phyloP scores from a whole-genome alignment of 1,140 invertebrate genomes.

The Myzus persicae region DNA sequence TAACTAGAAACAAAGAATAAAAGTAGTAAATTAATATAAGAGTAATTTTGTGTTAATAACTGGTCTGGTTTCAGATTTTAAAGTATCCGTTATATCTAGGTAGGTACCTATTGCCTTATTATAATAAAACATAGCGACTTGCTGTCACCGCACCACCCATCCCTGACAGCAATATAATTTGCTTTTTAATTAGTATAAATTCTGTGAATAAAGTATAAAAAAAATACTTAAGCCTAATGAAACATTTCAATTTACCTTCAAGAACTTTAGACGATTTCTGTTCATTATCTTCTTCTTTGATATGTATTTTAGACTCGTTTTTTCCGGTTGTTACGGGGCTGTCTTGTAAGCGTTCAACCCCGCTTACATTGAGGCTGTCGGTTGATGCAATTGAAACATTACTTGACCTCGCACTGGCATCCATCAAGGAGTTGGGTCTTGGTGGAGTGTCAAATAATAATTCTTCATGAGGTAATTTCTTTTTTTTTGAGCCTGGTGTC shows the following conservation, averaged over 20 bases:
- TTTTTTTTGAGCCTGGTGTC: background rate
- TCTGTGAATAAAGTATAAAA: too few species aligned
- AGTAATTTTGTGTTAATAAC: too few species aligned
- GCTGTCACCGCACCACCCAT: too few species aligned
- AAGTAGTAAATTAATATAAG: too few species aligned
- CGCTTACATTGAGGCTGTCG: slow-evolving; percentile 25
- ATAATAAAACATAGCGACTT: too few species aligned
- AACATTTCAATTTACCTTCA: background rate
- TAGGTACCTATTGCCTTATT: too few species aligned
- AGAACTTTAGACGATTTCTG: background rate
- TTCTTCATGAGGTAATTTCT: background rate
- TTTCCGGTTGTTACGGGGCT: background rate
- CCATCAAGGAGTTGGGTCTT: background rate
- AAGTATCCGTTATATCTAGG: too few species aligned
- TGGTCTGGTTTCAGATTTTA: too few species aligned
- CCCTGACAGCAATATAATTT: too few species aligned
- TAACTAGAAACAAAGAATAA: too few species aligned
- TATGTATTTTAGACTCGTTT: background rate
- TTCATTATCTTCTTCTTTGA: too few species aligned
- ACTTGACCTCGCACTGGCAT: background rate
- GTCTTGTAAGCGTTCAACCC: background rate
- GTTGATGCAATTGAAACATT: background rate
- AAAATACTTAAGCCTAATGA: background rate
- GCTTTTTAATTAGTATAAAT: too few species aligned
- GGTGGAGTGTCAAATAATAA: background rate